Evolutionary conservation across 2,797 vertebrate species (phyloP).

Genomic region (Phylloscopus collybita): DNA sequence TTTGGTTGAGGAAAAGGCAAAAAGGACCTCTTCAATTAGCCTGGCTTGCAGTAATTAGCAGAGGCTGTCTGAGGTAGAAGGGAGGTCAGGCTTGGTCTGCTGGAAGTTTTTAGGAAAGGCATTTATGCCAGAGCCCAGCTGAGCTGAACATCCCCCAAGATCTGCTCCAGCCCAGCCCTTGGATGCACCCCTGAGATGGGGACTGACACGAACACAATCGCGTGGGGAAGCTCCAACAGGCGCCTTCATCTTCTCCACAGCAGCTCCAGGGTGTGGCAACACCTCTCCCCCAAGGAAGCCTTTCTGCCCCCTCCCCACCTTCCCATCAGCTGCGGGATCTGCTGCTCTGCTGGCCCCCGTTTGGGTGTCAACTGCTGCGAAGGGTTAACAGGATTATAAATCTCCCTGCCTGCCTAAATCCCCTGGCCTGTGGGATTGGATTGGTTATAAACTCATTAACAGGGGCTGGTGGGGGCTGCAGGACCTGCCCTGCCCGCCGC

Average conservation of each 20-base stretch:
- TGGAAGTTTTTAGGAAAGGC: neutral
- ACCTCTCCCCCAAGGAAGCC: rapidly evolving
- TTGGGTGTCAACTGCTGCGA: neutral
- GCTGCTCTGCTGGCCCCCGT: neutral
- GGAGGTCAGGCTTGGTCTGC: neutral
- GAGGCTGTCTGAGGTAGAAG: neutral
- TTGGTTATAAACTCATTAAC: slow-evolving; percentile 44
- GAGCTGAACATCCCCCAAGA: neutral
- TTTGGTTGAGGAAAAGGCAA: neutral
- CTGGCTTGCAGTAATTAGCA: neutral
- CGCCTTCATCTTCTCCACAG: neutral
- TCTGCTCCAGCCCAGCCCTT: neutral
- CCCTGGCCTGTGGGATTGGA: slow-evolving; percentile 6
- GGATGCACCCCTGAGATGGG: neutral
- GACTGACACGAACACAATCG: neutral
- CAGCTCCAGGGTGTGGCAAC: neutral
- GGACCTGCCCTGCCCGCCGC: neutral
- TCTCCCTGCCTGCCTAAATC: slow-evolving; percentile 41
- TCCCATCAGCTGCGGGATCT: neutral
- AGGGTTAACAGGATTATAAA: slow-evolving; percentile 63
- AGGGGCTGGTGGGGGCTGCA: neutral
- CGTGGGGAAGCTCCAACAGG: neutral
- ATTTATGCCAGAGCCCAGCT: neutral
- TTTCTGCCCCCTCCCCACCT: neutral
- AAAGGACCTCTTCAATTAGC: neutral